phyloP scores from a whole-genome alignment of 1,140 invertebrate genomes.

The Drosophila chauvacae region DNA sequence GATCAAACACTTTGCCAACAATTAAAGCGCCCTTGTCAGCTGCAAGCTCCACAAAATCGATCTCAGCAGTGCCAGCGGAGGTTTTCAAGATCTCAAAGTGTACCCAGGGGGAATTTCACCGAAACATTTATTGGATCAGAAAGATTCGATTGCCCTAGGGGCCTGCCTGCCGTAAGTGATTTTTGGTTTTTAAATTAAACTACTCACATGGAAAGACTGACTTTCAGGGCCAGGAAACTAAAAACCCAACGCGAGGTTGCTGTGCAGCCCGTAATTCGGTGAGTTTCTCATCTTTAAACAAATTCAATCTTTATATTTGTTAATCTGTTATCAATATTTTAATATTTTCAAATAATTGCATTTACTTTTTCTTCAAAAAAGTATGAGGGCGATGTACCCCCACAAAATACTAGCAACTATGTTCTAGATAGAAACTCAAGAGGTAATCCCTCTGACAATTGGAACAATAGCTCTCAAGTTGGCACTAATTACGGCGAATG shows the following conservation, averaged over 20 bases:
- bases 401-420: not conserved
- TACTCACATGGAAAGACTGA: not conserved
- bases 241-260: not conserved
- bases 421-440: not conserved
- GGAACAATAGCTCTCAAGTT: conserved; percentile 4
- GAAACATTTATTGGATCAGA: not conserved
- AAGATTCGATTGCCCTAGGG: not conserved
- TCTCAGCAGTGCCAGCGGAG: not conserved
- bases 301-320: not conserved
- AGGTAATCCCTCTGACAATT: not conserved
- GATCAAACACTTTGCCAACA: not conserved
- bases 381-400: not conserved
- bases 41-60: not conserved
- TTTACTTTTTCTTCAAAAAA: not conserved
- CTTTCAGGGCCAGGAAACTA: not conserved
- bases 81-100: conserved; percentile 10
- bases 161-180: not conserved
- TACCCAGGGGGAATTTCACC: not conserved
- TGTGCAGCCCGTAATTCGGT: not conserved
- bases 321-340: not conserved
- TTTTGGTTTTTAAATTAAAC: not conserved
- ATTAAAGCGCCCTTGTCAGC: not conserved
- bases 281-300: not conserved
- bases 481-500: conserved; percentile 24
- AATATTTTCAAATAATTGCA: not conserved